These are phyloP conservation scores for Ataeniobius toweri DNA, from an alignment of 2,797 vertebrate species.

Conservation along the genomic window DNA sequence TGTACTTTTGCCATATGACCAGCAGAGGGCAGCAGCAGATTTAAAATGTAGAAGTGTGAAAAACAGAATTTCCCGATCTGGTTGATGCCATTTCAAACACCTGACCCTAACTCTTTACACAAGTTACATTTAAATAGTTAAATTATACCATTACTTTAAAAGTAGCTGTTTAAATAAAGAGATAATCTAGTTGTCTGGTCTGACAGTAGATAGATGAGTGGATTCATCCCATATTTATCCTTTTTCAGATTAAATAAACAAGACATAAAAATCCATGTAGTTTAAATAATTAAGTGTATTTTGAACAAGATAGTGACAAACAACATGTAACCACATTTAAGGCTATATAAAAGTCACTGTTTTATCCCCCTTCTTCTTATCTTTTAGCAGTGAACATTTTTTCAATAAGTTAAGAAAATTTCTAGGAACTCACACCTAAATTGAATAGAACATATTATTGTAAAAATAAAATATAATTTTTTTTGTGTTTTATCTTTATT, in stretches of 20 bases:
- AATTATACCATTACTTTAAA: not conserved
- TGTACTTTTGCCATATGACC: not conserved
- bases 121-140: not conserved
- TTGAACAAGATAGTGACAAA: not conserved
- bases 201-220: not conserved
- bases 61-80: not conserved
- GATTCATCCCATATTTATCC: not conserved
- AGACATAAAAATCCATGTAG: not conserved
- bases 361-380: not conserved
- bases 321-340: not conserved
- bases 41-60: not conserved
- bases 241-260: not conserved
- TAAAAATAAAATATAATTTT: not conserved
- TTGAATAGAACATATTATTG: not conserved
- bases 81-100: not conserved
- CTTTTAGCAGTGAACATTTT: not conserved
- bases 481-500: not conserved
- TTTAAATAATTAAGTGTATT: not conserved
- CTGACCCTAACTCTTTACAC: not conserved
- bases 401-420: not conserved
- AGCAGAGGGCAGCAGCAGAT: conserved; percentile 15
- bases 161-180: not conserved
- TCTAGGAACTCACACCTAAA: not conserved
- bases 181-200: not conserved
- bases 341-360: not conserved